Conservation (phyloP, 35 echinoderm and acorn worm genomes). For the Patiria miniata region DNA sequence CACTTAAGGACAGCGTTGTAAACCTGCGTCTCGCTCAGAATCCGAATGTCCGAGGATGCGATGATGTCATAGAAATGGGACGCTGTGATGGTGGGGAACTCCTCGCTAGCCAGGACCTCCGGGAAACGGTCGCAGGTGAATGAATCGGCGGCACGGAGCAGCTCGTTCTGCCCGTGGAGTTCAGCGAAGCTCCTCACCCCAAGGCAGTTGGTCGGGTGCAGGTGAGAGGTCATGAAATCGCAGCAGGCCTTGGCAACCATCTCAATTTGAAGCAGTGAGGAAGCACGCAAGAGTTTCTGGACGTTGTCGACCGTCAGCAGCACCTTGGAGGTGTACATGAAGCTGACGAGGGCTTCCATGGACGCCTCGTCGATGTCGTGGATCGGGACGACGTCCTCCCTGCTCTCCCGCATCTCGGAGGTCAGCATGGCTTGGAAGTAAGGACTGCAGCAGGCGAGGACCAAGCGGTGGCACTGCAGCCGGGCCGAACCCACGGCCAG, state of each 20-base stretch:
- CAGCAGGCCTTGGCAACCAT: conserved; percentile 80
- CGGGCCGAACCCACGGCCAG: conserved; percentile 56
- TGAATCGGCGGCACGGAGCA: conserved; percentile 72
- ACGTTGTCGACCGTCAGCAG: conserved; percentile 87
- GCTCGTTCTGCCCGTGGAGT: conserved; percentile 79
- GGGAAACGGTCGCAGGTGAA: conserved; percentile 83
- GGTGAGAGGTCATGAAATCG: conserved; percentile 95
- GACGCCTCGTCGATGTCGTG: conserved; percentile 89
- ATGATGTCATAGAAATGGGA: conserved; percentile 65
- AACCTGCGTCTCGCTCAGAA: conserved; percentile 79
- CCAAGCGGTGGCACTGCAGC: conserved; percentile 84
- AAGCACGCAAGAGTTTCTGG: conserved; percentile 81
- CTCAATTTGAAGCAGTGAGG: conserved; percentile 87
- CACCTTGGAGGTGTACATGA: conserved; percentile 95
- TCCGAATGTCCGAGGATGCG: conserved; percentile 70
- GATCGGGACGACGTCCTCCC: conserved; percentile 63
- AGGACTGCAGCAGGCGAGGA: conserved; percentile 86
- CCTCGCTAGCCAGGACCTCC: conserved; percentile 69
- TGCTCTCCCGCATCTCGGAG: conserved; percentile 89
- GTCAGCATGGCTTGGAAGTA: conserved; percentile 98
- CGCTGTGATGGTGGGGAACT: conserved; percentile 68
- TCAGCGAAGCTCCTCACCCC: conserved; percentile 94
- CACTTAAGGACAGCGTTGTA: conserved; percentile 83
- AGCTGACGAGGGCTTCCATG: conserved; percentile 72
- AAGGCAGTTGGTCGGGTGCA: conserved; percentile 90